Base-by-base conservation (phyloP, 2,888 invertebrate genomes). In the Cheilosia scutellata region DNA sequence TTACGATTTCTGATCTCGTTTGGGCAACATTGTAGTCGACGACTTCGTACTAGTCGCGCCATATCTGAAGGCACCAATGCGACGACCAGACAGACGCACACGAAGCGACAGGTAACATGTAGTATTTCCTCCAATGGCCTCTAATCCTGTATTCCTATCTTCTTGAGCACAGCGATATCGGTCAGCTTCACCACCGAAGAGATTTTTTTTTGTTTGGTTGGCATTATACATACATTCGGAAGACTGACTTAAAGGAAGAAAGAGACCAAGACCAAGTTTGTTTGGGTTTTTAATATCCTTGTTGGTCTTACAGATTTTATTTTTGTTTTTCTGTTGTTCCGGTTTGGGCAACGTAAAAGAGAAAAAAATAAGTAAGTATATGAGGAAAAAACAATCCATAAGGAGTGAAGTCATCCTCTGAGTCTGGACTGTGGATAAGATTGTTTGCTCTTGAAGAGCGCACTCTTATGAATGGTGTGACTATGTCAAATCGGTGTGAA, bases 401-500 rank as follows among this genome's bases (percentile, higher is more conserved):
- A 74, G 72, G 79, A 79, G 44, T 47, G 40, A 57, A 79, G 42
- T 53, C 65, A 72, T 79, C 72, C 63, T 79, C 60, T 53, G 53
- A 44, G 66, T 16, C 42, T 20, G 49, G 31, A 13, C 11, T n/a
- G 11, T 16, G 65, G 31, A 71, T 58, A 57, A 51, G 57, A 65
- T 71, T 71, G 63, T 58, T 42, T 47, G 31, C 5, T 55, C 44
- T 62, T 57, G 20, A 11, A 51, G 27, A 58, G 63, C 42, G 63
- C 42, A 58, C 60, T 29, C 72, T 79, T 79, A 53, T 74, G 74
- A 79, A 79, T 74, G 79, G 79, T 79, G 74, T 80, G 80, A 68
- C 80, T 68, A 68, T 68, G 74, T 80, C 74, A 74, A 80, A 80
- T 80, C 80, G 74, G 80, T 74, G 80, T 68, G 80, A 80, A 68